These are phyloP conservation scores for Prorops nasuta DNA, from an alignment of 1,140 invertebrate genomes.

Conservation along the genomic window DNA sequence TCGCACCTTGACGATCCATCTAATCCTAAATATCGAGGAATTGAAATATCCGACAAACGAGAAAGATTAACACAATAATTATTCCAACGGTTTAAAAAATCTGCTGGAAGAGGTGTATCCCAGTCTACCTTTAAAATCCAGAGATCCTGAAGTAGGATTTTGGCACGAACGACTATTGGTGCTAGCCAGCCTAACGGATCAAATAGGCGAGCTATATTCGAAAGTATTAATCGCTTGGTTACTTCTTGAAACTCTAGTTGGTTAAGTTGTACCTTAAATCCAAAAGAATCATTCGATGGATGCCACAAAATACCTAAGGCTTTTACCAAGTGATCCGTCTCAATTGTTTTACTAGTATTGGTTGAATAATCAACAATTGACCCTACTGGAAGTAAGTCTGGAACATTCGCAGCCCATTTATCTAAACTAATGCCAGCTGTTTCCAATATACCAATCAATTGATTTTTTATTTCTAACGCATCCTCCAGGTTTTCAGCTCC, in stretches of 20 bases:
- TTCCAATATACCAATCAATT: constrained; percentile 21
- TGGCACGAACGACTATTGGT: background rate
- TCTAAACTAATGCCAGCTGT: constrained; percentile 22
- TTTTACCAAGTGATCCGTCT: too few relatives aligned
- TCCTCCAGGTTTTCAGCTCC: constrained; percentile 15
- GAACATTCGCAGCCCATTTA: constrained; percentile 34
- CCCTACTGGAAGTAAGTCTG: too few relatives aligned
- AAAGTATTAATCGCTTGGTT: background rate
- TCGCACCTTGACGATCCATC: too few relatives aligned
- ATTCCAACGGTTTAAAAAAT: background rate
- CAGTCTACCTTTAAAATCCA: background rate
- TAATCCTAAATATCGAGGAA: background rate
- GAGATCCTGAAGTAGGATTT: background rate
- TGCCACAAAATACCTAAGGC: background rate
- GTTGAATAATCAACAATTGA: too few relatives aligned
- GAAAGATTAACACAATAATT: background rate
- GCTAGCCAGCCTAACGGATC: background rate
- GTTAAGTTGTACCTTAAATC: background rate
- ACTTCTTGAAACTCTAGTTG: background rate
- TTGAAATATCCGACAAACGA: background rate
- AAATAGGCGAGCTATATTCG: background rate
- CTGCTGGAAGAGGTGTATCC: background rate
- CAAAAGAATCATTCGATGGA: background rate
- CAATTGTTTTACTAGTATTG: too few relatives aligned
- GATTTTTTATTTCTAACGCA: constrained; percentile 10